Base-by-base conservation (phyloP, 2,113 vertebrate species). In the Elgaria multicarinata region DNA sequence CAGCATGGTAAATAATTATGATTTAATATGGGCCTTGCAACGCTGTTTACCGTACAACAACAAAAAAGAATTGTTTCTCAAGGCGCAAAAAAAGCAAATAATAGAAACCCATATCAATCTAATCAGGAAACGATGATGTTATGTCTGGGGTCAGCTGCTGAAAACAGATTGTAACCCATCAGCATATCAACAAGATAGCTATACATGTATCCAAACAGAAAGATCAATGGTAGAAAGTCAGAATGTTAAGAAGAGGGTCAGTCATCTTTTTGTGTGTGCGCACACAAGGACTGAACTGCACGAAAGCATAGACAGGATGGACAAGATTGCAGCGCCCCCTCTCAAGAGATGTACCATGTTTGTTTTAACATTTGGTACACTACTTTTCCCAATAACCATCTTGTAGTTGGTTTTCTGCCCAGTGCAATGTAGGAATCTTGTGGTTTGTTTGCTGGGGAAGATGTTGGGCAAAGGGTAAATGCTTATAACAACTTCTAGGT, bases 1-100 rank as follows among this genome's bases (percentile, higher is more conserved):
- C 96, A 96, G 94, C 97, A 96, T 92, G 98, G 98, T 98, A 99
- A 99, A 99, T 99, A 99, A 98, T 98, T 96, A 96, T 98, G 98
- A 98, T 98, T 99, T 98, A 98, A 97, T 97, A 97, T 97, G 97
- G 98, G 95, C 96, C 96, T 97, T 97, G 96, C 97, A 96, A 94
- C 96, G 97, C 95, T 98, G 98, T 98, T 99, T 98, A 98, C 96
- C 97, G 96, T 97, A 94, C 96, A 96, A 95, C 96, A 96, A 97
- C 96, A 97, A 97, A 97, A 98, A 97, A 95, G 97, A 97, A 98
- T 98, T 99, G 98, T 99, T 99, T 98, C 98, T 97, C 93, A 95
- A 96, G 96, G 85, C 93, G 83, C 95, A 97, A 96, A 85, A 96
- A 97, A 97, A 97, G 97, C 97, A 95, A 97, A 97, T 97, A 97